Conservation (phyloP, 1,140 invertebrate species). For the Saccostrea cuccullata region DNA sequence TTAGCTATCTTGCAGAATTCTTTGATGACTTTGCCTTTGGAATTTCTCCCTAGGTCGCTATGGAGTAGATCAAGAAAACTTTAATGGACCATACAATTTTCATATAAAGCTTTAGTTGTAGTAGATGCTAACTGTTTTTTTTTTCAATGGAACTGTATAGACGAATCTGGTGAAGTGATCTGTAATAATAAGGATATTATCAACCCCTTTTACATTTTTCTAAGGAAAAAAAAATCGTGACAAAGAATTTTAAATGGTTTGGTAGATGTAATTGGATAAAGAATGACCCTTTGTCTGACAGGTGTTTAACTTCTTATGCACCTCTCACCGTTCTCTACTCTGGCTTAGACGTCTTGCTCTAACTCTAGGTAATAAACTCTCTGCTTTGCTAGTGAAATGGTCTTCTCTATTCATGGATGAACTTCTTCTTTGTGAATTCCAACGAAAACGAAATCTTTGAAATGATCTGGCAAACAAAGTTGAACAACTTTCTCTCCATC, state of each 20-base stretch:
- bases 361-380: neutral
- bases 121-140: neutral
- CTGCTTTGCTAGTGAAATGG: neutral
- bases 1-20: conserved; percentile 47
- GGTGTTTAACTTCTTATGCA: neutral
- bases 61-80: conserved; percentile 44
- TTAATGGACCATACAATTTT: conserved; percentile 43
- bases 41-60: conserved; percentile 43
- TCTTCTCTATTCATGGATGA: conserved; percentile 12
- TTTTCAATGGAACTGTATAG: neutral
- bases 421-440: conserved; percentile 3
- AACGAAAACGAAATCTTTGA: conserved; percentile 30
- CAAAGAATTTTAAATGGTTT: neutral
- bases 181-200: conserved; percentile 30
- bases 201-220: neutral
- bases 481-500: conserved; percentile 18
- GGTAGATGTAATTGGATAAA: neutral
- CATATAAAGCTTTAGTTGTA: conserved; percentile 33
- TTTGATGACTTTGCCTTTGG: conserved; percentile 43
- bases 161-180: conserved; percentile 21
- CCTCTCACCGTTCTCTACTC: neutral
- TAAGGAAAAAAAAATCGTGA: conserved; percentile 10
- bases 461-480: conserved; percentile 32
- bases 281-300: neutral
- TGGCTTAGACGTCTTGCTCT: conserved; percentile 26